Base-by-base conservation (phyloP, 1,140 invertebrate genomes). In the Trachymyrmex cornetzi region DNA sequence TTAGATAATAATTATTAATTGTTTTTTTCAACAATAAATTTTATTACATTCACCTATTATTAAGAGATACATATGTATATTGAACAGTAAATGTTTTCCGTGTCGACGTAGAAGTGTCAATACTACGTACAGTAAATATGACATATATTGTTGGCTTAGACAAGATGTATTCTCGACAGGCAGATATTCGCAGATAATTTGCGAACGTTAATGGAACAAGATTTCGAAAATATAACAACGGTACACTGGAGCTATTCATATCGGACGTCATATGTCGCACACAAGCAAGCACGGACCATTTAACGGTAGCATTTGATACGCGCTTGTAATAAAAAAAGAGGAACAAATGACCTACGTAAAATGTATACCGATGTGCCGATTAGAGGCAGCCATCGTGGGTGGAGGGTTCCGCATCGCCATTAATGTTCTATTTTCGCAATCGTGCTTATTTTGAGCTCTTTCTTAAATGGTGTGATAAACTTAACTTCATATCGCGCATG, bases 281-380 rank as follows among this genome's bases (percentile, higher is more conserved):
- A 48, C 30, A 19, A n/a, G 14, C 14, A 30, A 55, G 5, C 19
- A 87, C 88, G 30, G 85, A 53, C 88, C 88, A 89, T 89, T 89
- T 64, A 84, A n/a, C 71, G 48, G 69, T 12, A 48, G 55, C 84
- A 24, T 82, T 34, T 87, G 82, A 86, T 88, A 88, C 75, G 50
- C 88, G 67, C 64, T 82, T 77, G 88, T 77, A 89, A 89, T 89
- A 89, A 89, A 89, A 44, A 89, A 89, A 89, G 84, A 77, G 64
- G 77, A 66, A 86, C 34, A 89, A 89, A 89, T 84, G 84, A 34
- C 30, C 67, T 84, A 77, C 69, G 71, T 72, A 74, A 86, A 89
- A 77, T 69, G 75, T 69, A 69, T 16, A 50, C 3, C 55, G 53
- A 0, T 16, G 14, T 75, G 87, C 81, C 87, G 27, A 81, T 79